Base-by-base conservation (phyloP, 2,113 vertebrate species). In the Malaclemys terrapin region DNA sequence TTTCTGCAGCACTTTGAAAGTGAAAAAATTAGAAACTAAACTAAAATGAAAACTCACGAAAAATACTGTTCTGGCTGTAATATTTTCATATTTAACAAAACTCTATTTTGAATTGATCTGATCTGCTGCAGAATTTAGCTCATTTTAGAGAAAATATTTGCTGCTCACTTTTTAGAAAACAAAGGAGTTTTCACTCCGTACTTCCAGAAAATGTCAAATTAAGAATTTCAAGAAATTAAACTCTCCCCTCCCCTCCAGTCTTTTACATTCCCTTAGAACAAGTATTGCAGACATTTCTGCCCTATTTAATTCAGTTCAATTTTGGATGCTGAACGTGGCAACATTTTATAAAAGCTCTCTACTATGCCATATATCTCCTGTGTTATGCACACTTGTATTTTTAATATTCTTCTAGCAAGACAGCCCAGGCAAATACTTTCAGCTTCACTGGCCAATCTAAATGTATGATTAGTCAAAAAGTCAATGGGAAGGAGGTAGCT, bases 401-500 rank as follows among this genome's bases (percentile, higher is more conserved):
- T 56, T 65, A 81, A 65, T 57, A 69, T 69, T 69, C 7, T 82
- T 87, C 78, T 59, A 86, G 75, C 38, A 83, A 81, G 49, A 53
- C 54, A 91, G 76, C 81, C 87, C 49, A 52, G 85, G 59, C 56
- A 89, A 95, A 52, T 54, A 56, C 25, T 93, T 84, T 59, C 82
- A 65, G 90, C 81, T 95, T 62, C 90, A 45, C 56, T 2, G 93
- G 80, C 87, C 87, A 95, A 42, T 84, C 87, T 86, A 91, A 85
- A 92, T 53, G 62, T 1, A 0, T 38, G 90, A 90, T 52, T 85
- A 93, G 78, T 93, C 87, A 86, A 91, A 89, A 94, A 72, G 20
- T 47, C 80, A 93, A 52, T 4, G 17, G 93, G 82, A 95, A 86
- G 0, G 79, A 12, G 89, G 57, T 72, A 87, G 14, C 59, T 24